A percentile compares a stretch with the other conserved stretches of the same genome.
These are phyloP conservation scores for Tangara arthus DNA, from an alignment of 2,797 vertebrate species.

Conservation along the genomic window DNA sequence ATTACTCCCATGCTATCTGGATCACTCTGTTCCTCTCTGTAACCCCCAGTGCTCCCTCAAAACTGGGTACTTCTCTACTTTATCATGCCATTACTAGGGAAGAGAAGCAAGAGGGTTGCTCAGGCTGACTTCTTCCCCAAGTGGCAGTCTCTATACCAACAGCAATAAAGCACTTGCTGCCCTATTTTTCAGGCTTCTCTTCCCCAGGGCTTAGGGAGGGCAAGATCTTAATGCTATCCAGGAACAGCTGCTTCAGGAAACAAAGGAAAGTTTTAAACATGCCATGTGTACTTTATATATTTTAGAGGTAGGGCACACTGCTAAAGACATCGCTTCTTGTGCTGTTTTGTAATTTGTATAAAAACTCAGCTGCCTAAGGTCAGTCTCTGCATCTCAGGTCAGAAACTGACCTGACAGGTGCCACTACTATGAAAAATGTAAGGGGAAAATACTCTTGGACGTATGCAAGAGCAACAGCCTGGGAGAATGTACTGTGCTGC, in stretches of 20 bases:
- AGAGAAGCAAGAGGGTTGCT: neutral
- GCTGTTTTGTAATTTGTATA: neutral
- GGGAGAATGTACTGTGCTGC: neutral
- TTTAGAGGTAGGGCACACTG: neutral
- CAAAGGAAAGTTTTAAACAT: neutral
- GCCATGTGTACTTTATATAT: neutral
- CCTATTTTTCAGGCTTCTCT: neutral
- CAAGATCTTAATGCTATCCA: neutral
- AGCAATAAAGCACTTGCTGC: neutral
- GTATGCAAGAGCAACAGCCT: neutral
- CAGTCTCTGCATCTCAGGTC: neutral
- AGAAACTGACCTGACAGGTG: accelerated
- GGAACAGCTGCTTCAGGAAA: neutral
- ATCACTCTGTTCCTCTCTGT: neutral
- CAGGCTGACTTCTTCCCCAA: neutral
- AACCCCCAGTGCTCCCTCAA: neutral
- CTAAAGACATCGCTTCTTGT: neutral
- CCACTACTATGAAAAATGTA: neutral
- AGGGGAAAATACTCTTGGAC: neutral
- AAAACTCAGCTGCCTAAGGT: neutral
- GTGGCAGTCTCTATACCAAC: neutral
- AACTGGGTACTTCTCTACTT: neutral
- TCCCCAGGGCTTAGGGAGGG: neutral
- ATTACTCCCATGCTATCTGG: neutral
- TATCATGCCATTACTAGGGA: neutral